Conservation (phyloP, 2,797 vertebrate genomes). For the Poecilia velifera region DNA sequence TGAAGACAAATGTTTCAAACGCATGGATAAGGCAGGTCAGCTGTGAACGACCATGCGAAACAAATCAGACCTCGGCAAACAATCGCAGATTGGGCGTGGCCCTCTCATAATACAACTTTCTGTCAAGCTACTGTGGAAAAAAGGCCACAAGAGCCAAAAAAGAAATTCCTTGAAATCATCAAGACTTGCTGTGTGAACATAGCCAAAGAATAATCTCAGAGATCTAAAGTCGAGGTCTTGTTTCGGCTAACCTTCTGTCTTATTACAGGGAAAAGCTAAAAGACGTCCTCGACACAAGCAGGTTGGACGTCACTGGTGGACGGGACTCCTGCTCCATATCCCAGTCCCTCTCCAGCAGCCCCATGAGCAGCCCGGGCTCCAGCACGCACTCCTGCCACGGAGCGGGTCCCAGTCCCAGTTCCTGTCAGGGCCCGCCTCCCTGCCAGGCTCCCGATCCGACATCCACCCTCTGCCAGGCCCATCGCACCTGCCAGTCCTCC, state of each 20-base stretch:
- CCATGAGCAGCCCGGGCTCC: constrained; percentile 69
- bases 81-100: no score
- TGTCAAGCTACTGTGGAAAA: no score
- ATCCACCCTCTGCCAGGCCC: constrained; percentile 56
- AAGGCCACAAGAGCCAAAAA: no score
- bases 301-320: constrained; percentile 75
- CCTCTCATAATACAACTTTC: no score
- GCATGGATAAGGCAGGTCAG: no score
- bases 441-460: constrained; percentile 59
- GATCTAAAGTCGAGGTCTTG: not conserved
- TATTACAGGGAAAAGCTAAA: constrained; percentile 89
- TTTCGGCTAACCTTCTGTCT: constrained; percentile 10
- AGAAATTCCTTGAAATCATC: no score
- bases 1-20: not conserved
- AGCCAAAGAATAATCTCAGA: not conserved
- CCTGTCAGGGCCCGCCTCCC: constrained; percentile 53
- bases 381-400: constrained; percentile 62
- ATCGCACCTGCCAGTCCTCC: constrained; percentile 59
- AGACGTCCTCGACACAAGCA: constrained; percentile 87
- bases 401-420: constrained; percentile 59
- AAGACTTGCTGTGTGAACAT: no score
- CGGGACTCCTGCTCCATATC: constrained; percentile 78
- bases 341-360: constrained; percentile 76
- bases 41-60: no score
- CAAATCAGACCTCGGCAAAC: no score